Evolutionary conservation across 2,888 invertebrate species (phyloP), one percentile per base, ranked within the genome.

Genomic region (Chirona hameri): DNA sequence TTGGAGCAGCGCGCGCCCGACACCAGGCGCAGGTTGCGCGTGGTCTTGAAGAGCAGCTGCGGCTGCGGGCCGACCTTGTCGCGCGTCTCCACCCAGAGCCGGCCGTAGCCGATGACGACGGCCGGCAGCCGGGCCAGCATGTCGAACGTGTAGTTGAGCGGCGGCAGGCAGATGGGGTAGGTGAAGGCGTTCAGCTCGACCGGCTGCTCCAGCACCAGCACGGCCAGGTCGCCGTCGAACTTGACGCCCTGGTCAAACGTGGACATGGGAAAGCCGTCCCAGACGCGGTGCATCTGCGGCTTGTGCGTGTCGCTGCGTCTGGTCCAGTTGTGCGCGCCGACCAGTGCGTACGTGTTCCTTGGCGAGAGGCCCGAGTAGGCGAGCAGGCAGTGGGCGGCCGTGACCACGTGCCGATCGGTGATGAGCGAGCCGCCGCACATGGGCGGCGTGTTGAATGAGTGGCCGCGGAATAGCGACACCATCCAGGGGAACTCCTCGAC

Each of bases 181-280:
- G 60, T 60, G n/a, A 24, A 60, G n/a, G 60, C 60, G 60, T 60
- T 60, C 9, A 60, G 0, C 60, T 60, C n/a, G n/a, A 60, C 60
- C 60, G 60, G 60, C 60, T 60, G 60, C 60, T 60, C 60, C 52
- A 52, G 52, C 15, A 52, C 96, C 81, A 97, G 87, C 48, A 97
- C 88, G 0, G 97, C 96, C 85, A 97, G 90, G 87, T 97, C 96
- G 86, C 96, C 96, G 87, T 96, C 96, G 86, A 97, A 96, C 0
- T 96, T 96, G 0, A 93, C 10, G 52, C 52, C 93, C 0, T 95
- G 93, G 87, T 96, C 94, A 87, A 96, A 97, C 85, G 69, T 69
- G 69, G 69, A 27, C 69, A 69, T 69, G 27, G 69, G 69, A 29
- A 27, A 29, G 39, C 72, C 72, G 39, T 18, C 72, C 72, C 31